Conservation (phyloP, 2,113 vertebrate genomes). For the Eretmochelys imbricata region DNA sequence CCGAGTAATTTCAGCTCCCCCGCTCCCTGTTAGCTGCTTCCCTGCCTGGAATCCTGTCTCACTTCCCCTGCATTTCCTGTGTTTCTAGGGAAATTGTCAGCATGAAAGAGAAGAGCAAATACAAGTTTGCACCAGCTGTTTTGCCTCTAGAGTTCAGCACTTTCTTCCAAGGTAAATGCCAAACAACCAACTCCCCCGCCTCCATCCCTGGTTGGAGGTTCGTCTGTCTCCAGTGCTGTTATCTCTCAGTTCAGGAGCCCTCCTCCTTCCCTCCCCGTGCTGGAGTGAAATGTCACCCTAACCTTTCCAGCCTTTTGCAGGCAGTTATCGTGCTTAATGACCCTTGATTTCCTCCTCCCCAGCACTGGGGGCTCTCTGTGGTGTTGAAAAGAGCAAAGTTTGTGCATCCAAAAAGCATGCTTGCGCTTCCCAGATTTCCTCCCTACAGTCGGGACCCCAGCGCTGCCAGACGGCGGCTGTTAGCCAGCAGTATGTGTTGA, state of each 20-base stretch:
- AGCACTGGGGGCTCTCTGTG: neutral
- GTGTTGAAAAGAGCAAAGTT: neutral
- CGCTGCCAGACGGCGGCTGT: neutral
- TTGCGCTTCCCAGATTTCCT: neutral
- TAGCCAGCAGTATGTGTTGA: neutral
- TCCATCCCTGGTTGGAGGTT: neutral
- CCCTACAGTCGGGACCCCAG: neutral
- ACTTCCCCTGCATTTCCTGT: neutral
- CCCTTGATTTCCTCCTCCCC: neutral
- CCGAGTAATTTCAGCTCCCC: neutral
- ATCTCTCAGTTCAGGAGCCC: neutral
- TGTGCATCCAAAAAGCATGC: neutral
- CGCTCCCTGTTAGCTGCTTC: neutral
- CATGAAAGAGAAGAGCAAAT: constrained; percentile 92
- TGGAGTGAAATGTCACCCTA: neutral
- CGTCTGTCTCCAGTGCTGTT: neutral
- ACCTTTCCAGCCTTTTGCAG: neutral
- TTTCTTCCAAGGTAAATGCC: constrained; percentile 88
- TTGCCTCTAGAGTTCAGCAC: constrained; percentile 84
- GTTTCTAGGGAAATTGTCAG: constrained; percentile 89
- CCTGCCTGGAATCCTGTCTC: neutral
- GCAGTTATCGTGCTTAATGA: neutral
- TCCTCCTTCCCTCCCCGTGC: neutral
- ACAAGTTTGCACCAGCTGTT: constrained; percentile 90
- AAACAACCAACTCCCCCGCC: neutral